Base-by-base conservation (phyloP, 2,888 invertebrate species). In the Carabus problematicus region DNA sequence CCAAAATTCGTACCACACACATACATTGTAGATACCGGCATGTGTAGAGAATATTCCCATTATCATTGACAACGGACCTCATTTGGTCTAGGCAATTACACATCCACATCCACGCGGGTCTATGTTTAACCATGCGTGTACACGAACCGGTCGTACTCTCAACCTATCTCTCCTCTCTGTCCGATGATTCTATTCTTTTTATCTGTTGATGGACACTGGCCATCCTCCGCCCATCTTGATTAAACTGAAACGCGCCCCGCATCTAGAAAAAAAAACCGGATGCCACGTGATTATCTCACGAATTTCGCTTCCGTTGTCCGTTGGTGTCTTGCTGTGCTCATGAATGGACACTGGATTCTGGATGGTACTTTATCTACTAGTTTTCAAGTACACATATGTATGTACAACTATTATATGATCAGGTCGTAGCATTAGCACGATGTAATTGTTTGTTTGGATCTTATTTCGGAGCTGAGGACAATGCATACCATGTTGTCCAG, bases 231-330 rank as follows among this genome's bases (percentile, higher is more conserved):
- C 19, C 14, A 18, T 52, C 52, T 19, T 52, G 16, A 11, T 9
- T 19, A 19, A 52, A 18, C 52, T 52, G 52, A 16, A 16, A 29
- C 29, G 29, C 29, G 29, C 29, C 29, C 29, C 18, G 52, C 9
- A 52, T 52, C 52, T 7, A 41, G 12, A 42, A 59, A 59, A n/a
- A n/a, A 59, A 42, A 59, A 59, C 59, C 59, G 59, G 59, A 59
- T 59, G 42, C 12, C 59, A n/a, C 41, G 16, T 52, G 52, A 52
- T 18, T 19, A n/a, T 52, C 59, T 59, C 40, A 42, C 41, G 52
- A 19, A 52, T 52, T 52, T 52, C 14, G 59, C 59, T 59, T 42
- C 59, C 42, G 59, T 56, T 56, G 56, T 56, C 56, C 45, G 45
- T 52, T 52, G 52, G 19, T 52, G 7, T 52, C 52, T 16, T 52